Percentiles rank a stretch among this genome's conserved stretches.
phyloP scores from a whole-genome alignment of 2,888 invertebrate species.

The Altica lythri region DNA sequence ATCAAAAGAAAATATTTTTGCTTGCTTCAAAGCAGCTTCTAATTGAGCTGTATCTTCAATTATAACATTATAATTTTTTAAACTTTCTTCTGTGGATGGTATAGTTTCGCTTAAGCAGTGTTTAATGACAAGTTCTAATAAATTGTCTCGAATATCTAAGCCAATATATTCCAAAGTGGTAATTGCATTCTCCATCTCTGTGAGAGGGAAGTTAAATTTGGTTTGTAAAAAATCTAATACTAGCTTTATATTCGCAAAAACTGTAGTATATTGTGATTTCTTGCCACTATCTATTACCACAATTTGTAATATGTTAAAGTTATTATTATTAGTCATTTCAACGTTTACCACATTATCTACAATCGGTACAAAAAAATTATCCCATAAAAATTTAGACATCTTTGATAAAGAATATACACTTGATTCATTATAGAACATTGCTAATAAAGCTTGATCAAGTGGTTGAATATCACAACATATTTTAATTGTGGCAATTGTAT shows the following conservation, averaged over 20 bases:
- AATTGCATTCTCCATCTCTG: conserved; percentile 45
- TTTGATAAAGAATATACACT: conserved; percentile 59
- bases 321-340: conserved; percentile 14
- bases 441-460: conserved; percentile 57
- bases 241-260: conserved; percentile 62
- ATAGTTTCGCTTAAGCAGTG: conserved; percentile 77
- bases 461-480: conserved; percentile 53
- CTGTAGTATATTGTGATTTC: conserved; percentile 60
- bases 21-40: conserved; percentile 65
- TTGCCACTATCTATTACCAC: conserved; percentile 55
- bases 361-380: conserved; percentile 64
- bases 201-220: conserved; percentile 61
- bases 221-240: conserved; percentile 65
- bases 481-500: conserved; percentile 53
- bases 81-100: conserved; percentile 74
- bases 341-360: conserved; percentile 52
- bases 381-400: conserved; percentile 65
- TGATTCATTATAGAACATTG: conserved; percentile 50
- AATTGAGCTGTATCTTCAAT: conserved; percentile 69
- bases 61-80: conserved; percentile 68
- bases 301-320: conserved; percentile 16
- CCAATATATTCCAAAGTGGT: conserved; percentile 64
- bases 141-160: conserved; percentile 61
- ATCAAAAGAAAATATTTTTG: conserved; percentile 62
- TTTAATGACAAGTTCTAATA: conserved; percentile 69